Percentiles rank a stretch among this genome's conserved stretches.
phyloP scores from a whole-genome alignment of 1,140 invertebrate genomes.

The Polyergus mexicanus region DNA sequence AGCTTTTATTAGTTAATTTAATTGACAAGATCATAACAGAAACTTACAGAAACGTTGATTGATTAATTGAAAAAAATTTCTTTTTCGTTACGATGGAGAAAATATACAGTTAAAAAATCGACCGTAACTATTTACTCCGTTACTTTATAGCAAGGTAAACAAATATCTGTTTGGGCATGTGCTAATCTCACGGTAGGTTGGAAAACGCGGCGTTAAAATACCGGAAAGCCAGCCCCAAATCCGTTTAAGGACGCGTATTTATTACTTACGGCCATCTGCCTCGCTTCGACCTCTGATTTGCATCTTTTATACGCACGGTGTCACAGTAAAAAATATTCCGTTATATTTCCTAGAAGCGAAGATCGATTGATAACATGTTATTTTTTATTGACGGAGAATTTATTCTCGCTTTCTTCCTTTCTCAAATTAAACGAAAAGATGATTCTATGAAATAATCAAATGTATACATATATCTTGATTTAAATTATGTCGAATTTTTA shows the following conservation, averaged over 20 bases:
- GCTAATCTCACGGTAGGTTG: conserved; percentile 81
- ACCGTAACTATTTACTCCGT: not conserved
- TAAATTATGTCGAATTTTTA: not conserved
- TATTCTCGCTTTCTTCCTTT: not conserved
- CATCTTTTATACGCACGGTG: not conserved
- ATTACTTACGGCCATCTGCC: conserved; percentile 83
- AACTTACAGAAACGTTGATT: not conserved
- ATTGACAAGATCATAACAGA: not conserved
- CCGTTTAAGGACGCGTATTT: conserved; percentile 85
- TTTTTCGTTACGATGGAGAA: not conserved
- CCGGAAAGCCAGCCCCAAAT: conserved; percentile 83
- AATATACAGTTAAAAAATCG: conserved; percentile 16
- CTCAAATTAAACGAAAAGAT: not conserved
- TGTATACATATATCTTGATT: not conserved
- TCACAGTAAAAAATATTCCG: not conserved
- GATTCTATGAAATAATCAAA: not conserved
- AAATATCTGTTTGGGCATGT: conserved; percentile 79
- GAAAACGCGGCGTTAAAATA: conserved; percentile 84
- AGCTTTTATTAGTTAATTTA: no score
- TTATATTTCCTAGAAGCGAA: not conserved
- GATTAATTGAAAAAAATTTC: not conserved
- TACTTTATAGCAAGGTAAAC: conserved; percentile 15
- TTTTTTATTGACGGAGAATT: not conserved
- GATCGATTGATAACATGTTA: not conserved
- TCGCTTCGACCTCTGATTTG: conserved; percentile 75